phyloP scores from a whole-genome alignment of 2,113 vertebrate genomes.

The Saimiri boliviensis region DNA sequence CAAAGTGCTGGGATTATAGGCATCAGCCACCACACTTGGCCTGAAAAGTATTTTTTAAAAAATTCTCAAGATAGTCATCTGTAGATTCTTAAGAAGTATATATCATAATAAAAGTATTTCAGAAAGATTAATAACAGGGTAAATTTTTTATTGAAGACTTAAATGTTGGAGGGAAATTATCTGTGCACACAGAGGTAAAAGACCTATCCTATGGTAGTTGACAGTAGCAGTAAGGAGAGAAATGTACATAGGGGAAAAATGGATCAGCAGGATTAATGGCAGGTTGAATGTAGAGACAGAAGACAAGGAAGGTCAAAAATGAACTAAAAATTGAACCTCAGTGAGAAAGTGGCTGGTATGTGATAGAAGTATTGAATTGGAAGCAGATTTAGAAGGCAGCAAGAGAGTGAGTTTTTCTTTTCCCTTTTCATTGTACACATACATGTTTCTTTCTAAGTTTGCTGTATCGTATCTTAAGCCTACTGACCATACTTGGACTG shows the following conservation, averaged over 20 bases:
- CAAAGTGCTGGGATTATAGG: too few relatives aligned
- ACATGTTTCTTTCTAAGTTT: neutral
- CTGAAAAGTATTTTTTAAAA: neutral
- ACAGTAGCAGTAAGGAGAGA: neutral
- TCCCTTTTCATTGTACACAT: neutral
- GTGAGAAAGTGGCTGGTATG: neutral
- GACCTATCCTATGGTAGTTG: neutral
- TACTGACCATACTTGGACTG: neutral
- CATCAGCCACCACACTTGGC: too few relatives aligned
- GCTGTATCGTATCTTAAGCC: neutral
- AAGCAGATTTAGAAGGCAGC: neutral
- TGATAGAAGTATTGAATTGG: neutral
- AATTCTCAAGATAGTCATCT: neutral
- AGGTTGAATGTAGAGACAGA: neutral
- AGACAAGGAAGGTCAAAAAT: slow-evolving; percentile 12
- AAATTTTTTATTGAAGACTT: neutral
- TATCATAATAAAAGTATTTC: slow-evolving; percentile 4
- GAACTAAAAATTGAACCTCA: neutral
- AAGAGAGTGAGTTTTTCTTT: neutral
- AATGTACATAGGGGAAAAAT: neutral
- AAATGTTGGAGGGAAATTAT: neutral
- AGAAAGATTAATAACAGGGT: neutral
- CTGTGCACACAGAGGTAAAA: neutral
- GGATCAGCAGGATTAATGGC: neutral
- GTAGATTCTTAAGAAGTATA: neutral